Percentiles rank a stretch among this genome's conserved stretches.
phyloP scores from a whole-genome alignment of 2,113 vertebrate species.

The Dissostichus mawsoni region DNA sequence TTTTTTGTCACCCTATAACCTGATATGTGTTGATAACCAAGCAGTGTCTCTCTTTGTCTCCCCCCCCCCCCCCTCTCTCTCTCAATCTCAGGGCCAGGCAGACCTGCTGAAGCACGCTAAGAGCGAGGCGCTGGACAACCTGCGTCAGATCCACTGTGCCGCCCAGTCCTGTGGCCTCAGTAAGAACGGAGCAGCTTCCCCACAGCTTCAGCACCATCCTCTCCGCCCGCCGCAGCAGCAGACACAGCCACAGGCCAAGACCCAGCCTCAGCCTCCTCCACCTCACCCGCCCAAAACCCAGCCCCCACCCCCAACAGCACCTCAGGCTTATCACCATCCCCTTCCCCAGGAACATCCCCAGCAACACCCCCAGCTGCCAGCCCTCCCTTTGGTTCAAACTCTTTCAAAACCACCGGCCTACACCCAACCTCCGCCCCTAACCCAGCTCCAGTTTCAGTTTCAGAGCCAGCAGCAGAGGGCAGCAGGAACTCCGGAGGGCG shows the following conservation, averaged over 20 bases:
- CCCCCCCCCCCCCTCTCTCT: background rate
- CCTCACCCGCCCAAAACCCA: constrained; percentile 47
- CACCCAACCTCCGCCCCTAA: constrained; percentile 62
- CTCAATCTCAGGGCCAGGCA: constrained; percentile 87
- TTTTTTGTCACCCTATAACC: background rate
- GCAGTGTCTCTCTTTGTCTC: background rate
- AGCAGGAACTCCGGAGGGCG: constrained; percentile 77
- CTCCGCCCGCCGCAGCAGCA: constrained; percentile 58
- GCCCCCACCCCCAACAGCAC: constrained; percentile 25
- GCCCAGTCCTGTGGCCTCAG: constrained; percentile 91
- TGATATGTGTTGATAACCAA: background rate
- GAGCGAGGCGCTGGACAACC: constrained; percentile 89
- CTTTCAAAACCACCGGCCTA: constrained; percentile 76
- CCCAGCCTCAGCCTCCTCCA: constrained; percentile 28
- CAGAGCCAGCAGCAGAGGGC: constrained; percentile 71
- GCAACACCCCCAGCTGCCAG: constrained; percentile 29
- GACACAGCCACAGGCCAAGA: constrained; percentile 46
- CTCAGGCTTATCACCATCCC: constrained; percentile 54
- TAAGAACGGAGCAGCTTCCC: constrained; percentile 86
- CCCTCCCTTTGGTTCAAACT: constrained; percentile 54
- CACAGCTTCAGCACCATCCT: constrained; percentile 72
- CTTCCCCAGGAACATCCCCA: constrained; percentile 12
- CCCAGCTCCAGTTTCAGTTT: constrained; percentile 56
- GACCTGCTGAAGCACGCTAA: constrained; percentile 93
- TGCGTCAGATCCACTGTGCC: constrained; percentile 93